phyloP scores from a whole-genome alignment of 2,888 invertebrate species.

The Scaptomyza flava region DNA sequence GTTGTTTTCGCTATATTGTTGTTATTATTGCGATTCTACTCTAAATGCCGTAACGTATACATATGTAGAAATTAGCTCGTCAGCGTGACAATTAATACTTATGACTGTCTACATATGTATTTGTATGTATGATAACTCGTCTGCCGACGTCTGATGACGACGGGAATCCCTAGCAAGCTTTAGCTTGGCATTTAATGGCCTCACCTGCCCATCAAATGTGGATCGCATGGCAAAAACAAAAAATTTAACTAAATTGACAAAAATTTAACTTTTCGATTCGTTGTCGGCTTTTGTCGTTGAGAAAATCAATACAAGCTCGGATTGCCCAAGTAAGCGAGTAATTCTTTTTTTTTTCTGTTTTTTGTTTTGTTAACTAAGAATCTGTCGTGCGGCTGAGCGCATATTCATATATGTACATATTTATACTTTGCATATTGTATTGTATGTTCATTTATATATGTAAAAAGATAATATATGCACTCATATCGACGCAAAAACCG shows the following conservation, averaged over 20 bases:
- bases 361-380: conserved; percentile 33
- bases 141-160: conserved; percentile 54
- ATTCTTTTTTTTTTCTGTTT: conserved; percentile 26
- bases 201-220: conserved; percentile 51
- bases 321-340: conserved; percentile 18
- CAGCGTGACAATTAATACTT: conserved; percentile 32
- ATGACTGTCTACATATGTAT: conserved; percentile 8
- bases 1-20: conserved; percentile 10
- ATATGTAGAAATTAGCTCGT: conserved; percentile 33
- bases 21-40: conserved; percentile 18
- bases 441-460: neutral
- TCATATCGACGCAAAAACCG: conserved; percentile 23
- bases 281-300: conserved; percentile 9
- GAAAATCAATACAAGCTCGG: conserved; percentile 58
- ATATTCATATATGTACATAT: conserved; percentile 1
- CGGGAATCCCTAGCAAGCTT: conserved; percentile 73
- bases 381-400: conserved; percentile 19
- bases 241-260: conserved; percentile 4
- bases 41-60: conserved; percentile 29
- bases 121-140: conserved; percentile 36
- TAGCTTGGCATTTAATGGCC: conserved; percentile 64
- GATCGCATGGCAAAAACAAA: conserved; percentile 39
- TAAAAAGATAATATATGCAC: conserved; percentile 14
- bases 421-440: conserved; percentile 22
- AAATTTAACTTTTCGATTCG: conserved; percentile 2